These are phyloP conservation scores for Gila orcuttii DNA, from an alignment of 2,113 vertebrate genomes.

Conservation along the genomic window DNA sequence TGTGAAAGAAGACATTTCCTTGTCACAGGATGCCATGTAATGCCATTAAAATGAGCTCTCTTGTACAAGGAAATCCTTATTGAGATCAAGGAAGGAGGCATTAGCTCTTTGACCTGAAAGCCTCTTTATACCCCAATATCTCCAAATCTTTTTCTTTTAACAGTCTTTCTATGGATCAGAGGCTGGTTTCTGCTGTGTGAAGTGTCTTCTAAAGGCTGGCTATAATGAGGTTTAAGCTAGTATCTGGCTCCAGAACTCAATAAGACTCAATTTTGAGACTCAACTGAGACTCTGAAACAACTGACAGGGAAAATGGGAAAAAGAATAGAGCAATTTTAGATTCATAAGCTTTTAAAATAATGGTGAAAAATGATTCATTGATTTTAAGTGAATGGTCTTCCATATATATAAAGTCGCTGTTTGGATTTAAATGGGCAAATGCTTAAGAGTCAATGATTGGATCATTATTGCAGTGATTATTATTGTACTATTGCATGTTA, in stretches of 20 bases:
- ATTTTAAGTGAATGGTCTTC: not conserved
- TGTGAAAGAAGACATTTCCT: slow-evolving; percentile 56
- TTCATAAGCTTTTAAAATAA: not conserved
- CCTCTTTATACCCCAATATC: slow-evolving; percentile 51
- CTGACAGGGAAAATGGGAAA: too few species aligned
- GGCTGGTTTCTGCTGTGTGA: slow-evolving; percentile 39
- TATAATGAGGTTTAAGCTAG: slow-evolving; percentile 50
- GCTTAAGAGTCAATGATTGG: too few species aligned
- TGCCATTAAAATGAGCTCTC: slow-evolving; percentile 58
- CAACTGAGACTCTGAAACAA: not conserved
- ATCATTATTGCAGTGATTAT: too few species aligned
- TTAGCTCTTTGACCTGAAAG: slow-evolving; percentile 51
- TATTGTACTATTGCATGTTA: too few species aligned
- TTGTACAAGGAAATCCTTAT: slow-evolving; percentile 62
- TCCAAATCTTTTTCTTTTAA: slow-evolving; percentile 40
- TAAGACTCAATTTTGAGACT: not conserved
- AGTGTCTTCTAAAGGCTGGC: slow-evolving; percentile 45
- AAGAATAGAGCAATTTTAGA: not conserved
- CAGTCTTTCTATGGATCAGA: slow-evolving; percentile 42
- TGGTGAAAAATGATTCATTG: not conserved
- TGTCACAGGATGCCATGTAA: slow-evolving; percentile 65
- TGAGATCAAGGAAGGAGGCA: slow-evolving; percentile 63
- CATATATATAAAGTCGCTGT: too few species aligned
- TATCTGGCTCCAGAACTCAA: slow-evolving; percentile 28
- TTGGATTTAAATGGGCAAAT: too few species aligned